Base-by-base conservation (phyloP, 2,888 invertebrate genomes). In the Dyspetes luteomarginatus region DNA sequence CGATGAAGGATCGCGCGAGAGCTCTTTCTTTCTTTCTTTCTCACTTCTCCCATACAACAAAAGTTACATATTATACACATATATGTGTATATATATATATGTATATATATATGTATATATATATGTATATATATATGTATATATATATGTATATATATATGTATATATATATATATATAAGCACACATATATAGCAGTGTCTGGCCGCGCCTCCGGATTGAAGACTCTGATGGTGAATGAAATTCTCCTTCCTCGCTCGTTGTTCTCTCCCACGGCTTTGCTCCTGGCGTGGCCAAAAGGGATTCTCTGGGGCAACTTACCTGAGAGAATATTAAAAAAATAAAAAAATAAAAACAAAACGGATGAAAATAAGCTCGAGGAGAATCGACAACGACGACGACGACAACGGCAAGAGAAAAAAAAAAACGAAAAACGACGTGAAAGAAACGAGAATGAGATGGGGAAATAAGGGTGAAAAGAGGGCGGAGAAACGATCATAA, bases 401-500 rank as follows among this genome's bases (percentile, higher is more conserved):
- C 55, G 64, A 22, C 43, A 52, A 5, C 55, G 56, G 43, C 26
- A 24, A 12, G 67, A 64, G 19, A 17, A 45, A 58, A 52, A 36
- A 43, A 50, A 52, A 19, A 50, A 12, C 12, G 17, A 26, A 2
- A 15, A 75, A 45, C 24, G 41, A 45, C 7, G 9, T 41, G 12
- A 50, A 50, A 69, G 52, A 69, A 76, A 67, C 52, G 41, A n/a
- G 73, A 55, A 28, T n/a, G 76, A 69, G 78, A 58, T 60, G 74
- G 67, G 55, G 58, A 45, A 60, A 67, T 60, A 48, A 64, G 65
- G 76, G 64, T 71, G 79, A 81, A 84, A 76, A 65, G 79, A 71
- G 74, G 79, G 81, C 78, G 81, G 84, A 77, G 77, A 72, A 74
- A 64, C 65, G 81, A 82, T 85, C 83, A 85, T 85, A 85, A 85